Conservation (phyloP, 2,113 vertebrate genomes). For the Pedionomus torquatus region DNA sequence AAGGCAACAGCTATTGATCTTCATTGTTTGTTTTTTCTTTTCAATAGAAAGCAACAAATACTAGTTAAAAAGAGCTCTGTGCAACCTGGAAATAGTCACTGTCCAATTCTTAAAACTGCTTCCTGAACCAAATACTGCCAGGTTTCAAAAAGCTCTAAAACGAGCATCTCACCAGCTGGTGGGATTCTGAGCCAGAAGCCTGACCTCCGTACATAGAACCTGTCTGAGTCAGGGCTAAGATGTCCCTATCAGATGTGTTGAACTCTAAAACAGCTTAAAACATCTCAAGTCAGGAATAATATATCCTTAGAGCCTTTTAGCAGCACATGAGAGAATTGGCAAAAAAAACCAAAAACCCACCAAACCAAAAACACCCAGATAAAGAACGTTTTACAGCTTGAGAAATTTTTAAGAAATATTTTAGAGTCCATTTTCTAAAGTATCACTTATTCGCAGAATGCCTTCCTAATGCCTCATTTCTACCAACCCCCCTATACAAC, state of each 20-base stretch:
- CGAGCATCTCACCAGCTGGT: fast-evolving
- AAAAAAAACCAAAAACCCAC: too few relatives aligned
- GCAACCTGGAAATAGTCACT: neutral
- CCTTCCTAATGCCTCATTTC: neutral
- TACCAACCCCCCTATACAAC: neutral
- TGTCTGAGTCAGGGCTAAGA: neutral
- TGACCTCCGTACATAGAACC: neutral
- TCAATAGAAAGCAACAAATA: neutral
- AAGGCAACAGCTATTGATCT: neutral
- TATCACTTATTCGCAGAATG: neutral
- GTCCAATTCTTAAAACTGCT: neutral
- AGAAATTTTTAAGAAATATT: neutral
- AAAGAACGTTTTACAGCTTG: neutral
- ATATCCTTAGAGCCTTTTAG: neutral
- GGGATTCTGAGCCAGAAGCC: neutral
- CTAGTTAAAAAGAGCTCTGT: neutral
- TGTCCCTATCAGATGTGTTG: neutral
- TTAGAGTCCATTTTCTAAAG: neutral
- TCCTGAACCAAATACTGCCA: neutral
- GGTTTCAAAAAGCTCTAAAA: neutral
- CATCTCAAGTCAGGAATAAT: neutral
- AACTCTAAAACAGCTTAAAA: neutral
- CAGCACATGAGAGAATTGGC: neutral
- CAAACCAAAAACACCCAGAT: neutral
- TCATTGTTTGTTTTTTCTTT: neutral